These are phyloP conservation scores for Morpho helenor DNA, from an alignment of 2,888 invertebrate species.

Conservation along the genomic window DNA sequence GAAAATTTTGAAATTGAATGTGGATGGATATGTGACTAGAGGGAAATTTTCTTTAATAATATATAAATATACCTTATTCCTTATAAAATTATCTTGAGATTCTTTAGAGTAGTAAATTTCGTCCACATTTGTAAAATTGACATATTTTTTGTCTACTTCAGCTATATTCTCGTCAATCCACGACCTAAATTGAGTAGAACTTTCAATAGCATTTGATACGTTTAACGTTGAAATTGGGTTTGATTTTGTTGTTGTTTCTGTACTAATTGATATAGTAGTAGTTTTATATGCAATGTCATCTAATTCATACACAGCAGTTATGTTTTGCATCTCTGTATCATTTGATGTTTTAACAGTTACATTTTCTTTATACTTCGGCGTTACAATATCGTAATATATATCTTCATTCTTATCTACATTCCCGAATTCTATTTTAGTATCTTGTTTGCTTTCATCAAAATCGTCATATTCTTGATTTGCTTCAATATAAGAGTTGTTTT, in stretches of 20 bases:
- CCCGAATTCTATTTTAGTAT: conserved; percentile 2
- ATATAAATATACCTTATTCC: conserved; percentile 45
- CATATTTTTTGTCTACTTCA: neutral
- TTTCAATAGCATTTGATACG: conserved; percentile 11
- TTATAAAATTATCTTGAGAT: conserved; percentile 36
- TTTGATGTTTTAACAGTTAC: neutral
- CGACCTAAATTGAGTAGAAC: neutral
- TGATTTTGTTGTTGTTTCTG: neutral
- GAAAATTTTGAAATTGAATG: too few species aligned
- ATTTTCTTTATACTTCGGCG: neutral
- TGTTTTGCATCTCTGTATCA: too few species aligned
- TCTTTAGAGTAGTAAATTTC: conserved; percentile 12
- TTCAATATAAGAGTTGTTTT: conserved; percentile 30
- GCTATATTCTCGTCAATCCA: neutral
- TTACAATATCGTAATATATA: conserved; percentile 8
- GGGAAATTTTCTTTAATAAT: too few species aligned
- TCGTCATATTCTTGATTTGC: conserved; percentile 32
- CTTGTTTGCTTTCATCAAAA: conserved; percentile 28
- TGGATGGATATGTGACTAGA: too few species aligned
- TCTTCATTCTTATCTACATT: conserved; percentile 5
- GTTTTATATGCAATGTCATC: neutral
- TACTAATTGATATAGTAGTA: neutral
- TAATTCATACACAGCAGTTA: neutral
- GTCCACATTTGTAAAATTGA: neutral
- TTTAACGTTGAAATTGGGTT: neutral